Conservation (phyloP, 37 sponge, comb jelly and placozoan species). For the Geodia barretti region DNA sequence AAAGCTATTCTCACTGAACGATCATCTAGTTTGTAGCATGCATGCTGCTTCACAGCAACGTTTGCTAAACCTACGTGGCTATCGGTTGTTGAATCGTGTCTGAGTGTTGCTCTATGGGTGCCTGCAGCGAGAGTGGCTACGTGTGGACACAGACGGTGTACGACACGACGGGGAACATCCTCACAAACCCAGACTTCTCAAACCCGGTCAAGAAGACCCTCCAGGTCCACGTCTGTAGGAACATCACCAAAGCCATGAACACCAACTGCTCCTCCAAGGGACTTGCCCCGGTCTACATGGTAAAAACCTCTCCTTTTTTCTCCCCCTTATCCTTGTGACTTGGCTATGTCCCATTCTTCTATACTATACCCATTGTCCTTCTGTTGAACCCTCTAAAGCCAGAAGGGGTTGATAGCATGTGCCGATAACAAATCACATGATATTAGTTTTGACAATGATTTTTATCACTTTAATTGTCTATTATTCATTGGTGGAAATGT, state of each 20-base stretch:
- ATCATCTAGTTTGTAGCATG: too few species aligned
- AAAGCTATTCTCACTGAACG: too few species aligned
- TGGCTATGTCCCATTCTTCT: too few species aligned
- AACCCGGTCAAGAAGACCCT: slow-evolving; percentile 14
- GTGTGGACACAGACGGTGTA: slow-evolving; percentile 26
- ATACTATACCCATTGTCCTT: background rate
- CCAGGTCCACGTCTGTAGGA: slow-evolving; percentile 57
- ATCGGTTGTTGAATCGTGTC: too few species aligned
- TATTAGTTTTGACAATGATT: too few species aligned
- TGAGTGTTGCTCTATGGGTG: too few species aligned
- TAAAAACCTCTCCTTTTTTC: too few species aligned
- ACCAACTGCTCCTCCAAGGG: slow-evolving; percentile 26
- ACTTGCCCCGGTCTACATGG: slow-evolving; percentile 55
- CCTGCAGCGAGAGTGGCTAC: slow-evolving; percentile 36
- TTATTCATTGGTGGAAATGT: background rate
- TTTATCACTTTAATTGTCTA: background rate
- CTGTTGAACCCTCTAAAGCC: background rate
- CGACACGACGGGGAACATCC: slow-evolving; percentile 40
- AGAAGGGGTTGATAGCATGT: background rate
- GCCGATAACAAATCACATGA: background rate
- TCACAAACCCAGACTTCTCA: slow-evolving; percentile 31
- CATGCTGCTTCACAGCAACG: background rate
- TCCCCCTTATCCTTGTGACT: background rate
- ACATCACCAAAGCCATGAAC: slow-evolving; percentile 36
- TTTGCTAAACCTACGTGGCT: background rate